A percentile compares a stretch with the other conserved stretches of the same genome.
These are phyloP conservation scores for Trachelus tabidus DNA, from an alignment of 2,888 invertebrate genomes.

Conservation along the genomic window DNA sequence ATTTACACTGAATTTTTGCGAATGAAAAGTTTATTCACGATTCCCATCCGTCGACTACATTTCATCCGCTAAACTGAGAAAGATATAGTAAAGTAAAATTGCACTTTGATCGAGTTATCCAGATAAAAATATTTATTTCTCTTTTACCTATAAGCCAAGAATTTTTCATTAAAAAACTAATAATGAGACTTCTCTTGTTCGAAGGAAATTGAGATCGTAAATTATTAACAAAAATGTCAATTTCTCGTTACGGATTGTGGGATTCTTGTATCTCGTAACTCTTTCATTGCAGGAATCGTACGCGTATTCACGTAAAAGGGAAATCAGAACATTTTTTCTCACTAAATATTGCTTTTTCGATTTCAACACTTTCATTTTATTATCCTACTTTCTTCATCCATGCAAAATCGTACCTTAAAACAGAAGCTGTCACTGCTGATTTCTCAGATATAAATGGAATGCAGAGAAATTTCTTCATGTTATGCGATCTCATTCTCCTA, in stretches of 20 bases:
- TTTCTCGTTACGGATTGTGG: background rate
- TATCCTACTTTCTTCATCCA: too few relatives aligned
- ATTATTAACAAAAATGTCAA: background rate
- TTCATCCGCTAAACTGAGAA: background rate
- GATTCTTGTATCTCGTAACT: too few relatives aligned
- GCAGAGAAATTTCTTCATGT: background rate
- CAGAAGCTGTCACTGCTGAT: too few relatives aligned
- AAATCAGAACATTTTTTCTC: too few relatives aligned
- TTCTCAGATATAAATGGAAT: background rate
- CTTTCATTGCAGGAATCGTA: background rate
- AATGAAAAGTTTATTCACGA: background rate
- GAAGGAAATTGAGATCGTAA: background rate
- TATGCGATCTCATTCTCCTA: background rate
- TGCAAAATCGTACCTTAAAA: too few relatives aligned
- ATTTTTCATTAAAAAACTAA: background rate
- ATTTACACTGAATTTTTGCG: background rate
- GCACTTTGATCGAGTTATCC: background rate
- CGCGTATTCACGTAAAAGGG: background rate
- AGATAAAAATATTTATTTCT: background rate
- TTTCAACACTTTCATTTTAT: too few relatives aligned
- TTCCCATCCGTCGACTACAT: background rate
- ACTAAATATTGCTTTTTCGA: too few relatives aligned
- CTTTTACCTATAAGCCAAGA: background rate
- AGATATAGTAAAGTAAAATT: background rate
- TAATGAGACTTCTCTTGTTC: background rate